phyloP scores from a whole-genome alignment of 1,140 invertebrate genomes.

The Ephestia elutella region DNA sequence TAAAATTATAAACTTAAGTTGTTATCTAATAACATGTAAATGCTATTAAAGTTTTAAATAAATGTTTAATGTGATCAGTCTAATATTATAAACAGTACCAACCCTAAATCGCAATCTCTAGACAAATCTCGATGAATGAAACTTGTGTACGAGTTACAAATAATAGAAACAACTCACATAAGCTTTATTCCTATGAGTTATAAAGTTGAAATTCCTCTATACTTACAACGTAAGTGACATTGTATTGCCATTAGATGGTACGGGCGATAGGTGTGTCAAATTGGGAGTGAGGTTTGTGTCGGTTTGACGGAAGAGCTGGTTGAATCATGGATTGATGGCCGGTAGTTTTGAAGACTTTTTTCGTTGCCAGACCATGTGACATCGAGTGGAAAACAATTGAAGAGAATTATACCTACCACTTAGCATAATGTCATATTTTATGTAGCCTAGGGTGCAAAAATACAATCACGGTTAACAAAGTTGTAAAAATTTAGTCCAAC shows the following conservation, averaged over 20 bases:
- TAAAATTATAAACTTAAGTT: no score
- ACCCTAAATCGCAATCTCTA: constrained; percentile 50
- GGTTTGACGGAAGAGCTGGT: constrained; percentile 40
- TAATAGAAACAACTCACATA: neutral
- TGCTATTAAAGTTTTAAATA: no score
- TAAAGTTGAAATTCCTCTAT: constrained; percentile 17
- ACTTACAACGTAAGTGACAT: neutral
- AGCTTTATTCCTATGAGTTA: constrained; percentile 14
- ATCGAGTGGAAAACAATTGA: neutral
- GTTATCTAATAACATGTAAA: no score
- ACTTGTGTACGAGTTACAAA: constrained; percentile 34
- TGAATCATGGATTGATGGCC: constrained; percentile 38
- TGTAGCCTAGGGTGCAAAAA: no score
- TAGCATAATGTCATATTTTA: no score
- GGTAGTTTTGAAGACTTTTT: neutral
- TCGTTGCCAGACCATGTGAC: no score
- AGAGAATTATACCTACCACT: no score
- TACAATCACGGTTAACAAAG: no score
- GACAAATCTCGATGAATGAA: constrained; percentile 55
- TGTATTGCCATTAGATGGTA: constrained; percentile 29
- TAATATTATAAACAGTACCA: neutral
- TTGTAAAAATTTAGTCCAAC: no score
- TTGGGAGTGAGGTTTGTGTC: constrained; percentile 37
- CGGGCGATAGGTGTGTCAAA: constrained; percentile 47
- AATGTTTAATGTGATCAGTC: neutral